A percentile compares a stretch with the other conserved stretches of the same genome.
phyloP scores from a whole-genome alignment of 1,140 invertebrate genomes.

The Medauroidea extradentata region DNA sequence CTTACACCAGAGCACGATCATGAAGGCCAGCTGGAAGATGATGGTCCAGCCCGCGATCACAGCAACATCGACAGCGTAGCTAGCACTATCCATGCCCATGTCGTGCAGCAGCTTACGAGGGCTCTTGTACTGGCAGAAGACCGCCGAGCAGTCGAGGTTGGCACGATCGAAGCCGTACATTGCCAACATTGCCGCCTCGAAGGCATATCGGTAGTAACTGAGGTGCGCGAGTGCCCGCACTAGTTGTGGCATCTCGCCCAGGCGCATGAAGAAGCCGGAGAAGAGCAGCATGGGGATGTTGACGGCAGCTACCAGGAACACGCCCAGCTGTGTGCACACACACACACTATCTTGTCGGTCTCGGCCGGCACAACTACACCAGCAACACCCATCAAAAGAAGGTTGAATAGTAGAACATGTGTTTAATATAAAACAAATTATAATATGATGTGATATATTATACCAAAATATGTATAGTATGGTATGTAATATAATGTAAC shows the following conservation, averaged over 20 bases:
- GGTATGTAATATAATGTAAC: no score
- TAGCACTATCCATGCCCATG: slow-evolving; percentile 25
- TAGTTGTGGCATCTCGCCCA: slow-evolving; percentile 67
- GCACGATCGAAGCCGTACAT: slow-evolving; percentile 65
- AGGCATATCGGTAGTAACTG: slow-evolving; percentile 60
- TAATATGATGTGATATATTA: no score
- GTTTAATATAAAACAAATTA: no score
- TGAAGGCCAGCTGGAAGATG: background rate
- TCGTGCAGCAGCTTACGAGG: slow-evolving; percentile 47
- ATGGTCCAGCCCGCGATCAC: background rate
- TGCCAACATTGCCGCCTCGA: slow-evolving; percentile 69
- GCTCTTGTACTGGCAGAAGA: slow-evolving; percentile 44
- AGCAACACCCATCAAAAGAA: no score
- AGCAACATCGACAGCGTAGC: background rate
- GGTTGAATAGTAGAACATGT: no score
- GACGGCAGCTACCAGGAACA: slow-evolving; percentile 74
- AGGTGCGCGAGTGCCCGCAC: slow-evolving; percentile 56
- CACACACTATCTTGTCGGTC: no score
- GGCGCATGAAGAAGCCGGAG: slow-evolving; percentile 78
- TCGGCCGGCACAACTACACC: no score
- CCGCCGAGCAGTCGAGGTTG: slow-evolving; percentile 49
- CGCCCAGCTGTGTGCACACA: slow-evolving; percentile 69
- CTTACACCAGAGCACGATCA: background rate
- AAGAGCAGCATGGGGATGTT: slow-evolving; percentile 82
- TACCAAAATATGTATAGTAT: no score